phyloP scores from a whole-genome alignment of 2,888 invertebrate species.

The Patella pellucida region DNA sequence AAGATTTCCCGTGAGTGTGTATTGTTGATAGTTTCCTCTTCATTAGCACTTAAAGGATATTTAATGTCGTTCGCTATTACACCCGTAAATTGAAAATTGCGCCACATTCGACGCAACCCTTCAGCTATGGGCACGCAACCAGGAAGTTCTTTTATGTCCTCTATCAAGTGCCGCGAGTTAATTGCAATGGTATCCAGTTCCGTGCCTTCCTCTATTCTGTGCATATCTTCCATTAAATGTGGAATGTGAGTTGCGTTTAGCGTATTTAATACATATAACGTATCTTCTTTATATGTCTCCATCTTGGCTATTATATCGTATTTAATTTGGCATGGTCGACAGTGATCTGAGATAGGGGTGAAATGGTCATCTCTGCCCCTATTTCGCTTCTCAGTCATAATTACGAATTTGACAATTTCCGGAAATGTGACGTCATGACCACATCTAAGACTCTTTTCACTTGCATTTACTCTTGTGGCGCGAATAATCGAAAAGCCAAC shows the following conservation, averaged over 20 bases:
- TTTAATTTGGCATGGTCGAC: background rate
- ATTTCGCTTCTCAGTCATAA: background rate
- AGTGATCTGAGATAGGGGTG: background rate
- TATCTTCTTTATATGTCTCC: slow-evolving; percentile 1
- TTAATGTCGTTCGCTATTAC: background rate
- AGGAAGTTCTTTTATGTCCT: too few relatives aligned
- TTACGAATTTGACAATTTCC: background rate
- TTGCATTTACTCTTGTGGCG: background rate
- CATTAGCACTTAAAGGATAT: background rate
- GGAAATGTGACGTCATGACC: background rate
- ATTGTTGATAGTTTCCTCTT: background rate
- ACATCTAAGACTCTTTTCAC: background rate
- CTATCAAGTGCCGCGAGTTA: background rate
- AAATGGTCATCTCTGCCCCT: background rate
- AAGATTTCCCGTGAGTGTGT: background rate
- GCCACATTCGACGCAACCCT: background rate
- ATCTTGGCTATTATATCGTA: background rate
- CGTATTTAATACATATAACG: background rate
- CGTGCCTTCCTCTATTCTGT: background rate
- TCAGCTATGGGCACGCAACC: background rate
- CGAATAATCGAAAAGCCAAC: background rate
- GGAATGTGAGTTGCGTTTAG: background rate
- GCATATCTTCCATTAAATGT: background rate
- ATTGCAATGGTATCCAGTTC: background rate
- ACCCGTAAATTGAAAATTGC: slow-evolving; percentile 8